A percentile compares a stretch with the other conserved stretches of the same genome.
Conservation (phyloP, 2,113 vertebrate genomes). For the Gavialis gangeticus region DNA sequence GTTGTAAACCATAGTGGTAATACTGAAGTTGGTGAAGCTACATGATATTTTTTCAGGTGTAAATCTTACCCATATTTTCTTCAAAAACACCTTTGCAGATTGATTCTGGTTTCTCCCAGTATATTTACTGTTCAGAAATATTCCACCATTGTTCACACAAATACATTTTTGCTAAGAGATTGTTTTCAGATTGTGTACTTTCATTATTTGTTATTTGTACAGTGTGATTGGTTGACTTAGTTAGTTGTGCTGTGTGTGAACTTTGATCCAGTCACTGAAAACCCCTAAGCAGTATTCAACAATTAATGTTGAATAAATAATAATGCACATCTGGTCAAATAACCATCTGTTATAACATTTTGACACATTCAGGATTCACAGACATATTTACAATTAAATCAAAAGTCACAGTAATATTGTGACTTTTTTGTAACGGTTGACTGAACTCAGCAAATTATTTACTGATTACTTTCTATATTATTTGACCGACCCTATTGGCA, state of each 20-base stretch:
- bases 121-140: neutral
- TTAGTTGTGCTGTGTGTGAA: neutral
- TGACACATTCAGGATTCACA: neutral
- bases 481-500: neutral
- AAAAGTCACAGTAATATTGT: neutral
- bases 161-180: neutral
- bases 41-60: neutral
- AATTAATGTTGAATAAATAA: neutral
- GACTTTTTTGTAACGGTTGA: neutral
- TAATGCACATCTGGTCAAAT: neutral
- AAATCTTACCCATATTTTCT: neutral
- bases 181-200: neutral
- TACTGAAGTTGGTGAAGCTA: neutral
- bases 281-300: neutral
- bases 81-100: neutral
- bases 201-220: neutral
- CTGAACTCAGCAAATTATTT: neutral
- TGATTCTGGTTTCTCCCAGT: neutral
- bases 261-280: neutral
- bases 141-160: neutral
- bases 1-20: neutral
- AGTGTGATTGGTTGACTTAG: neutral
- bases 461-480: neutral
- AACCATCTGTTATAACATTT: neutral
- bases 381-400: neutral